Percentiles rank a stretch among this genome's conserved stretches.
These are phyloP conservation scores for Drosophila mercatorum DNA, from an alignment of 2,888 invertebrate genomes.

Conservation along the genomic window DNA sequence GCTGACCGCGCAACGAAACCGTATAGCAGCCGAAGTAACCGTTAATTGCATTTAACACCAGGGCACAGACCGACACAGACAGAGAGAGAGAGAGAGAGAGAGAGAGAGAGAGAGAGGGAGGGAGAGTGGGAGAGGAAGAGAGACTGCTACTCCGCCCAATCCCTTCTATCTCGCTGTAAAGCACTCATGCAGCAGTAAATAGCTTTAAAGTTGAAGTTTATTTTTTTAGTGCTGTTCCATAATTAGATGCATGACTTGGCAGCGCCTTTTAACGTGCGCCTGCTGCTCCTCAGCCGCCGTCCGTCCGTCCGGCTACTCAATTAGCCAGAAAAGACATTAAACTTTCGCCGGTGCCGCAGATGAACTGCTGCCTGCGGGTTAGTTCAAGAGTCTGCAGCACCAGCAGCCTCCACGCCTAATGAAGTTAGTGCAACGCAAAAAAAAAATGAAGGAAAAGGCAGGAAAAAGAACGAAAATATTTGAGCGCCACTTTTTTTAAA, in stretches of 20 bases:
- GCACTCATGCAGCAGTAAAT: conserved; percentile 47
- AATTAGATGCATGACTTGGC: conserved; percentile 77
- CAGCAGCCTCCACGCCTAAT: conserved; percentile 53
- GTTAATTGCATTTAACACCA: conserved; percentile 67
- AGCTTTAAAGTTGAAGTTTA: conserved; percentile 56
- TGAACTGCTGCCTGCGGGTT: conserved; percentile 31
- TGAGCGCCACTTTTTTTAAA: conserved; percentile 68
- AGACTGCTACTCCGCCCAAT: neutral
- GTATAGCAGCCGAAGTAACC: conserved; percentile 55
- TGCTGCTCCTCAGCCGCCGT: conserved; percentile 7
- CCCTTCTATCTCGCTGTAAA: conserved; percentile 15
- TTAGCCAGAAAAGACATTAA: conserved; percentile 77
- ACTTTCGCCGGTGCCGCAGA: conserved; percentile 57
- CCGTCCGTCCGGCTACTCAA: conserved; percentile 59
- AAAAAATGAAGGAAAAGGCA: neutral
- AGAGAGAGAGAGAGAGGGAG: neutral
- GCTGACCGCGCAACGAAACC: conserved; percentile 33
- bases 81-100: neutral
- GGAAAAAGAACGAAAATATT: conserved; percentile 17
- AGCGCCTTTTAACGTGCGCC: conserved; percentile 51
- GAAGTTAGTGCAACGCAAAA: conserved; percentile 55
- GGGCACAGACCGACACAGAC: conserved; percentile 8
- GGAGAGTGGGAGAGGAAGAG: neutral
- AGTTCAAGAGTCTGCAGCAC: conserved; percentile 51
- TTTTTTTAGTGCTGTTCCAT: conserved; percentile 55